Base-by-base conservation (phyloP, 2,113 vertebrate species). In the Corythornis cristatus region DNA sequence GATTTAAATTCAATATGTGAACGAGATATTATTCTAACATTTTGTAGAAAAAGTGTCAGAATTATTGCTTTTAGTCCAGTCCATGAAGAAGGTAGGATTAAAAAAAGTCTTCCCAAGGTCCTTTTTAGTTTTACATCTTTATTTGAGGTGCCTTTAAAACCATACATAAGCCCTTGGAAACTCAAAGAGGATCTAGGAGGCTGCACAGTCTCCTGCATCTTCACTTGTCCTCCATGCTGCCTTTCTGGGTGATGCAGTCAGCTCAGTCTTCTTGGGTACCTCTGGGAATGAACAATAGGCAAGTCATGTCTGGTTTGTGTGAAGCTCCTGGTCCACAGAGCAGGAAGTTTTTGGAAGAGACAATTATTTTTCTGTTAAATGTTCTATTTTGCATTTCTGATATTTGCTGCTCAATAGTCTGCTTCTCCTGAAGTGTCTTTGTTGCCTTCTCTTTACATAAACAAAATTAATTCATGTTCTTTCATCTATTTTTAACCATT, bases 401-500 rank as follows among this genome's bases (percentile, higher is more conserved):
- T 56, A 62, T 88, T 77, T 67, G 17, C 54, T 83, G 9, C 33
- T 42, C 42, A 50, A 9, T 42, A 83, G 11, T 79, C 45, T 58
- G 15, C 35, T 89, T 85, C 67, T 79, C 64, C 75, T 94, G 71
- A 82, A 77, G 64, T 72, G 60, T 60, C 87, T 83, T 76, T 58
- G 29, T 87, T 92, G 28, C 29, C 66, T 93, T 94, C 42, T 53
- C 43, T 79, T 91, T 94, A 42, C 9, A 29, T 89, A 89, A 88
- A 93, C 48, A 95, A 93, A 87, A 84, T 79, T 22, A 91, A 31
- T 87, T 87, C 54, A 70, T 61, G 26, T 72, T 89, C 81, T 87
- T 91, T 70, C 48, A 67, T 90, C 77, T 96, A 94, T 93, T 88
- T 95, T 95, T 93, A 95, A 87, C 66, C 9, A 11, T 86, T 89